A percentile compares a stretch with the other conserved stretches of the same genome.
phyloP scores from a whole-genome alignment of 2,888 invertebrate genomes.

The Esperia sulphurella region DNA sequence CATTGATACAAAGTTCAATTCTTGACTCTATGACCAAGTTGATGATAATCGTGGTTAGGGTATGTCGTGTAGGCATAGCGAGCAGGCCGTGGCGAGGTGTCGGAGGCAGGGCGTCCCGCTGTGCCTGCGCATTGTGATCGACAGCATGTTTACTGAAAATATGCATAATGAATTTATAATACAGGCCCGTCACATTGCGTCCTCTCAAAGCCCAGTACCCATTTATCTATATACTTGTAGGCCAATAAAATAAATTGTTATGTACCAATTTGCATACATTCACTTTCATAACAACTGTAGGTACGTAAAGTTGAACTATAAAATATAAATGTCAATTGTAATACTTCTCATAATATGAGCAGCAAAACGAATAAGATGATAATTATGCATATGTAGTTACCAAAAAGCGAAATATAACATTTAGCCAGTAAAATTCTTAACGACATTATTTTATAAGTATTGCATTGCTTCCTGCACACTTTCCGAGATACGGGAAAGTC shows the following conservation, averaged over 20 bases:
- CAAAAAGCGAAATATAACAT: no score
- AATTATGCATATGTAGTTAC: no score
- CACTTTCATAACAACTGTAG: not conserved
- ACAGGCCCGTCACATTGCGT: conserved; percentile 48
- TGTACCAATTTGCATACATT: not conserved
- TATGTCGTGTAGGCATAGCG: conserved; percentile 30
- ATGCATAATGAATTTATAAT: conserved; percentile 80
- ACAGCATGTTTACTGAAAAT: conserved; percentile 80
- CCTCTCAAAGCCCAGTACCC: conserved; percentile 28
- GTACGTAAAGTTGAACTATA: not conserved
- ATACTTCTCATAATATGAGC: no score
- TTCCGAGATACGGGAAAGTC: no score
- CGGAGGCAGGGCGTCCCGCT: conserved; percentile 60
- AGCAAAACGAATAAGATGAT: no score
- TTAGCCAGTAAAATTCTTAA: no score
- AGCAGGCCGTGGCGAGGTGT: conserved; percentile 51
- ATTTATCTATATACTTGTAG: conserved; percentile 6
- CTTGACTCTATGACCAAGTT: conserved; percentile 11
- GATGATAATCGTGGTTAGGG: conserved; percentile 52
- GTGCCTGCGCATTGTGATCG: conserved; percentile 73
- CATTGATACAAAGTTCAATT: not conserved
- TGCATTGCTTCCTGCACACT: no score
- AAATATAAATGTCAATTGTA: not conserved
- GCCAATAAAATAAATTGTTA: not conserved
- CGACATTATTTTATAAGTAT: no score